Evolutionary conservation across 2,113 vertebrate species (phyloP).

Genomic region (Mobula birostris): DNA sequence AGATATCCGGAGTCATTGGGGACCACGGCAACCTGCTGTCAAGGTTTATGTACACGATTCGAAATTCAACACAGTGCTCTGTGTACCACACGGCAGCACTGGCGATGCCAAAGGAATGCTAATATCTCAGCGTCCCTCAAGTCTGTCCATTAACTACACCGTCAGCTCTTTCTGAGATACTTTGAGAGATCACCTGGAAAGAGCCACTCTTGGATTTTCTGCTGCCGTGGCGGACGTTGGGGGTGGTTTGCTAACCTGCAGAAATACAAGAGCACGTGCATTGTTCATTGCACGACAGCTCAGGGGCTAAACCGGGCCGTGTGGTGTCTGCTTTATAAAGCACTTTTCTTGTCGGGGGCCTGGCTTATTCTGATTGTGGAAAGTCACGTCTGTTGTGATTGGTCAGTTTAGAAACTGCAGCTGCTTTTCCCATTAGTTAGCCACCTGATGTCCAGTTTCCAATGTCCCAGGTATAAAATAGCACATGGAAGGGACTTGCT

Average conservation of each 20-base stretch:
- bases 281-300: neutral
- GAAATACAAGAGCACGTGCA: neutral
- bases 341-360: too few relatives aligned
- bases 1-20: neutral
- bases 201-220: neutral
- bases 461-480: too few relatives aligned
- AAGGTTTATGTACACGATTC: neutral
- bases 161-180: neutral
- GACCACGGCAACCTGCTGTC: neutral
- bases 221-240: neutral
- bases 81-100: neutral
- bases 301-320: neutral
- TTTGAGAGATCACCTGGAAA: neutral
- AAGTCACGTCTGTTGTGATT: too few relatives aligned
- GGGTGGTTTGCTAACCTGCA: neutral
- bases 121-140: neutral
- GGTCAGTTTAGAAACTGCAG: too few relatives aligned
- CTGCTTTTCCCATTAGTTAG: too few relatives aligned
- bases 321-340: neutral
- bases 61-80: neutral
- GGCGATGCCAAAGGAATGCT: neutral
- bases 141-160: neutral
- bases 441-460: too few relatives aligned
- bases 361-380: too few relatives aligned
- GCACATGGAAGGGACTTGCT: too few relatives aligned